These are phyloP conservation scores for Microchirus variegatus DNA, from an alignment of 2,797 vertebrate species.

Conservation along the genomic window DNA sequence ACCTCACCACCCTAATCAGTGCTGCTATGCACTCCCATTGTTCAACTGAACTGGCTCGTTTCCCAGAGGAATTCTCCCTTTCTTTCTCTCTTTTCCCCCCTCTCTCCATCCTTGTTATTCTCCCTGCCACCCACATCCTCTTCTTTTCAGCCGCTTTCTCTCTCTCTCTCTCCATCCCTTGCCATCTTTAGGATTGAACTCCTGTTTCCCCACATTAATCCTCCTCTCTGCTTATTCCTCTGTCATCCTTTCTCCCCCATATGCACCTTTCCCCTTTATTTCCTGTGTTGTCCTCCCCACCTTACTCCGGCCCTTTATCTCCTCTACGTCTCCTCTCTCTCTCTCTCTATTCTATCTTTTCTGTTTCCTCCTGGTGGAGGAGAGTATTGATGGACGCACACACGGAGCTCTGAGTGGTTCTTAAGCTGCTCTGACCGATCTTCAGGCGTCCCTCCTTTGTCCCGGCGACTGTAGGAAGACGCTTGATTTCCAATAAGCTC, in stretches of 20 bases:
- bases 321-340: not conserved
- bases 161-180: conserved; percentile 27
- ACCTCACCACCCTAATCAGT: conserved; percentile 72
- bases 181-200: conserved; percentile 47
- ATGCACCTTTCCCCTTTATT: conserved; percentile 19
- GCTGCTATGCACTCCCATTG: conserved; percentile 67
- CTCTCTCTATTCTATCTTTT: conserved; percentile 15
- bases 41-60: conserved; percentile 66
- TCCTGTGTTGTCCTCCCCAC: conserved; percentile 18
- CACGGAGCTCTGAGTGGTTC: conserved; percentile 59
- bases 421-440: conserved; percentile 59
- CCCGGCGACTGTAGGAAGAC: conserved; percentile 50
- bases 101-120: conserved; percentile 10
- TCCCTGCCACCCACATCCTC: conserved; percentile 44
- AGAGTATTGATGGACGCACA: conserved; percentile 67
- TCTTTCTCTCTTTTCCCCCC: conserved; percentile 28
- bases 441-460: conserved; percentile 52
- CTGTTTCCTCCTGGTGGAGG: conserved; percentile 25
- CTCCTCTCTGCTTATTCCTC: conserved; percentile 31
- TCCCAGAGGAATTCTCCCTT: conserved; percentile 62
- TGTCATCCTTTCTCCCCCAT: conserved; percentile 26
- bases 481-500: conserved; percentile 66
- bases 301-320: conserved; percentile 3
- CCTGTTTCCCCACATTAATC: conserved; percentile 46
- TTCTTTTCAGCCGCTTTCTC: conserved; percentile 48